phyloP scores from a whole-genome alignment of 2,888 invertebrate species.

The Drosophila tripunctata region DNA sequence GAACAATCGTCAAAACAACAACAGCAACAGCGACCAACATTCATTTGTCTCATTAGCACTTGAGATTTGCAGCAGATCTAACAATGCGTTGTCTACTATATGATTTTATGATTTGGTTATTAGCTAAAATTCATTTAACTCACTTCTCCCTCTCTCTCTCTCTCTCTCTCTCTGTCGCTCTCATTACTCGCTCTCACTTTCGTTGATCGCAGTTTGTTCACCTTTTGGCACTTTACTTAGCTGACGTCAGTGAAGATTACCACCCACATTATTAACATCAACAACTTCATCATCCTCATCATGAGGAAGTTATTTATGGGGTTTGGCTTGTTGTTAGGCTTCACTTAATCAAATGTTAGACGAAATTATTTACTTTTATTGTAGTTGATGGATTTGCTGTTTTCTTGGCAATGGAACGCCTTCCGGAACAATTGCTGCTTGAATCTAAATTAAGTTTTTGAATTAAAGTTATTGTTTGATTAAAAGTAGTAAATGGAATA shows the following conservation, averaged over 20 bases:
- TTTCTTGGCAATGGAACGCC: neutral
- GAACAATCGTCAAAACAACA: slow-evolving; percentile 19
- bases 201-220: slow-evolving; percentile 63
- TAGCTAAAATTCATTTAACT: neutral
- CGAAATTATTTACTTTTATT: neutral
- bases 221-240: slow-evolving; percentile 36
- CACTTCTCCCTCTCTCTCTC: neutral
- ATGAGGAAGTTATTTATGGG: slow-evolving; percentile 56
- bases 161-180: neutral
- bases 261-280: slow-evolving; percentile 34
- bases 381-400: slow-evolving; percentile 10
- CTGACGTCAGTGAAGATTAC: slow-evolving; percentile 52
- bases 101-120: slow-evolving; percentile 17
- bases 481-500: no score
- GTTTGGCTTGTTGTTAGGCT: neutral
- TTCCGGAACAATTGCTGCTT: neutral
- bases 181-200: slow-evolving; percentile 60
- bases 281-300: neutral
- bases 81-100: slow-evolving; percentile 23
- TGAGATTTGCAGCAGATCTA: slow-evolving; percentile 38
- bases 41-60: slow-evolving; percentile 68
- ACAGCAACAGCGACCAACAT: slow-evolving; percentile 34
- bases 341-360: slow-evolving; percentile 2
- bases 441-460: neutral
- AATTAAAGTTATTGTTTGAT: neutral